phyloP scores from a whole-genome alignment of 2,797 vertebrate genomes.

The Telmatherina bonti region DNA sequence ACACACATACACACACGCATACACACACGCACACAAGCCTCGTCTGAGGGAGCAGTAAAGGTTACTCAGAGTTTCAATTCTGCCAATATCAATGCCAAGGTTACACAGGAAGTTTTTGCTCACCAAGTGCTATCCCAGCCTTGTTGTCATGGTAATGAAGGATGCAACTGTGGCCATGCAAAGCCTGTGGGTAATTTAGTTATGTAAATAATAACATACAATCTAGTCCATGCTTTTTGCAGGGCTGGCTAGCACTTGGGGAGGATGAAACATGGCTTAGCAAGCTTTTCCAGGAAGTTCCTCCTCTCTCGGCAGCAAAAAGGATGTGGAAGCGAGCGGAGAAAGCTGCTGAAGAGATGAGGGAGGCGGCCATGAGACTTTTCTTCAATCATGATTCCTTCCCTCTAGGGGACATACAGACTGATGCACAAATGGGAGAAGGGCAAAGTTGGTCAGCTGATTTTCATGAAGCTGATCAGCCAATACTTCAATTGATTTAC shows the following conservation, averaged over 20 bases:
- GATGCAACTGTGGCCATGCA: constrained; percentile 55
- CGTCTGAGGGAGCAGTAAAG: constrained; percentile 47
- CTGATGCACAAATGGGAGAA: constrained; percentile 65
- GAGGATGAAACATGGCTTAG: constrained; percentile 28
- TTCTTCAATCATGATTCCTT: constrained; percentile 34
- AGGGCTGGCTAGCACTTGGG: constrained; percentile 34
- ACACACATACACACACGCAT: not conserved
- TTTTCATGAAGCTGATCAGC: constrained; percentile 21
- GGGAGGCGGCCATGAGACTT: not conserved
- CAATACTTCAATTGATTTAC: constrained; percentile 22
- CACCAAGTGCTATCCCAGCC: constrained; percentile 29
- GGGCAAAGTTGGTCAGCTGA: constrained; percentile 46
- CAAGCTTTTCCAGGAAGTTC: constrained; percentile 27
- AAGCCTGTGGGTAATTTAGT: constrained; percentile 57
- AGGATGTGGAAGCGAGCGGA: not conserved
- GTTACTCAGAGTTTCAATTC: constrained; percentile 48
- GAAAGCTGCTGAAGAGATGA: not conserved
- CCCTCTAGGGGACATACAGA: constrained; percentile 63
- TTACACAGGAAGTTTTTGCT: constrained; percentile 6
- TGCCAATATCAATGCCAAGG: constrained; percentile 4
- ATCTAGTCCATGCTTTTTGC: constrained; percentile 40
- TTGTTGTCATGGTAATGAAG: constrained; percentile 31
- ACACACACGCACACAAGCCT: not conserved
- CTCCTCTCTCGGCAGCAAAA: constrained; percentile 12
- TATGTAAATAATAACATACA: constrained; percentile 53